phyloP scores from a whole-genome alignment of 53 echinoderm and acorn worm genomes.

The Stichopus horrens region DNA sequence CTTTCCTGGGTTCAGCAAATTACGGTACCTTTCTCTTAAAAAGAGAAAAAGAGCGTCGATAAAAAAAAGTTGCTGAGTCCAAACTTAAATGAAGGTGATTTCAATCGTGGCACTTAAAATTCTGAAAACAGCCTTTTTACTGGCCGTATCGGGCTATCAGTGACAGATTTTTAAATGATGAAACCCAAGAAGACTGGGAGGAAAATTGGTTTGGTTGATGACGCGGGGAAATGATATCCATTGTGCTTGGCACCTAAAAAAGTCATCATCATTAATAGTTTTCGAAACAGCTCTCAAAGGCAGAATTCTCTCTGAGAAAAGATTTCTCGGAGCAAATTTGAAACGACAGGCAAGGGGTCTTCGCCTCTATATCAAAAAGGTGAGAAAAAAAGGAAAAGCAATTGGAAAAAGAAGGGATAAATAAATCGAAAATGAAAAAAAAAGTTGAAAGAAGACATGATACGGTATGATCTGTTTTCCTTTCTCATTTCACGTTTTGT shows the following conservation, averaged over 20 bases:
- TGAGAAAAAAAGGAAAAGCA: neutral
- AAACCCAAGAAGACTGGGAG: slow-evolving; percentile 17
- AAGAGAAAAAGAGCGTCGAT: slow-evolving; percentile 5
- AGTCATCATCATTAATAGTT: slow-evolving; percentile 49
- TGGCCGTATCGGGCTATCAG: slow-evolving; percentile 30
- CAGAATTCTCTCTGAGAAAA: neutral
- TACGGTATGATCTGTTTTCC: no score
- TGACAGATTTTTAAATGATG: slow-evolving; percentile 50
- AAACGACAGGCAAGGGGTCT: slow-evolving; percentile 10
- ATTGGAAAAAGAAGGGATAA: neutral
- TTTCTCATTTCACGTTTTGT: no score
- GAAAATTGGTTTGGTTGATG: slow-evolving; percentile 28
- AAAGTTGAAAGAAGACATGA: no score
- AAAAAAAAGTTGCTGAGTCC: slow-evolving; percentile 34
- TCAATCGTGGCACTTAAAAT: slow-evolving; percentile 46
- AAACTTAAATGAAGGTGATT: slow-evolving; percentile 41
- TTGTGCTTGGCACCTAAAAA: slow-evolving; percentile 44
- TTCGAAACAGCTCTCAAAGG: slow-evolving; percentile 48
- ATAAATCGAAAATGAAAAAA: no score
- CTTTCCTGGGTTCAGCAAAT: slow-evolving; percentile 22
- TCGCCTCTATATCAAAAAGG: neutral
- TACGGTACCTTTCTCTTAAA: neutral
- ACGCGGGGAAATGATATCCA: slow-evolving; percentile 35
- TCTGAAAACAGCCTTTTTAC: slow-evolving; percentile 28
- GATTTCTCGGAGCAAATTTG: slow-evolving; percentile 37